phyloP scores from a whole-genome alignment of 2,888 invertebrate species.

The Brenthis hecate region DNA sequence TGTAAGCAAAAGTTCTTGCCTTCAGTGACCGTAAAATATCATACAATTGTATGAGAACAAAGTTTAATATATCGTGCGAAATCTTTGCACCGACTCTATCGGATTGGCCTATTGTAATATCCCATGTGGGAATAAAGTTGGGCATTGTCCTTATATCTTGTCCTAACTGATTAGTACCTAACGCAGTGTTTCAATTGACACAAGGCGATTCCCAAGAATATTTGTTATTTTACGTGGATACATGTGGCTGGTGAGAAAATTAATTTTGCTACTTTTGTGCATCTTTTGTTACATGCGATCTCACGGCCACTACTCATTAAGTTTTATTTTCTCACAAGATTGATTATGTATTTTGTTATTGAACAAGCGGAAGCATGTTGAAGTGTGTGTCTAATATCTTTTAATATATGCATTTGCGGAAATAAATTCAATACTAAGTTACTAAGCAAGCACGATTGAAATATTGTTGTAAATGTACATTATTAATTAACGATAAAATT shows the following conservation, averaged over 20 bases:
- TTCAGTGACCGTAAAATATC: conserved; percentile 44
- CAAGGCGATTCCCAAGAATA: conserved; percentile 70
- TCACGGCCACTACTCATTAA: conserved; percentile 63
- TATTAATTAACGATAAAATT: too few relatives aligned
- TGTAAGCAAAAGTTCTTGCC: conserved; percentile 40
- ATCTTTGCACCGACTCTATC: conserved; percentile 45
- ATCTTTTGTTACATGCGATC: conserved; percentile 66
- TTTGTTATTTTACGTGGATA: conserved; percentile 43
- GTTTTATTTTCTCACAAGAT: conserved; percentile 70
- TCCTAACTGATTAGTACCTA: conserved; percentile 72
- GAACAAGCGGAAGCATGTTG: conserved; percentile 31
- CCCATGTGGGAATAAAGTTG: conserved; percentile 57
- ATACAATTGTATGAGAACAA: conserved; percentile 46
- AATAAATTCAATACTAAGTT: neutral
- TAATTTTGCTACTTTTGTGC: conserved; percentile 54
- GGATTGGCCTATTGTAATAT: conserved; percentile 52
- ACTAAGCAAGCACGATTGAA: too few relatives aligned
- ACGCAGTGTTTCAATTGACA: conserved; percentile 67
- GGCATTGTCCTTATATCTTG: conserved; percentile 69
- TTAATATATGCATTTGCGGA: conserved; percentile 2
- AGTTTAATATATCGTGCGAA: conserved; percentile 53
- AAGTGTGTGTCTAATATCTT: conserved; percentile 1
- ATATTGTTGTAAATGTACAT: too few relatives aligned
- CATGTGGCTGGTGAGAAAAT: conserved; percentile 63
- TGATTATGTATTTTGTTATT: conserved; percentile 64